phyloP scores from a whole-genome alignment of 1,140 invertebrate species.

The Cecropterus lyciades region DNA sequence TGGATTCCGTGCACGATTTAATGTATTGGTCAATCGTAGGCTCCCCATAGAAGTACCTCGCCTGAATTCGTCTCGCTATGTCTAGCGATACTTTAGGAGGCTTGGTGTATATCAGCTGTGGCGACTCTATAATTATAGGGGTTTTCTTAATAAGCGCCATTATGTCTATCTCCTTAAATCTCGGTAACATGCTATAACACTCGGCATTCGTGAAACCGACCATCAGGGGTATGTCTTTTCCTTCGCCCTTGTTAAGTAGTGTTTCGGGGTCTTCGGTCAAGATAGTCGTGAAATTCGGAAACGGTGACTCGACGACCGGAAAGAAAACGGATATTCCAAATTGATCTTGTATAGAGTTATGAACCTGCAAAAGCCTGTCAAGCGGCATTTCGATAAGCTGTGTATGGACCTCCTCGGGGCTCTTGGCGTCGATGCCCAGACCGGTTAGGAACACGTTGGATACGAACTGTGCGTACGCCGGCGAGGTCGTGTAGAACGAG shows the following conservation, averaged over 20 bases:
- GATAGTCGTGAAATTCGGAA: conserved; percentile 55
- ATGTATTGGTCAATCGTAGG: conserved; percentile 56
- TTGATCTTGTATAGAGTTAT: conserved; percentile 50
- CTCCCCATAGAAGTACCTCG: conserved; percentile 54
- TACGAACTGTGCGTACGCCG: conserved; percentile 52
- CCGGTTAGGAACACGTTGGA: conserved; percentile 46
- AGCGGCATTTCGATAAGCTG: conserved; percentile 55
- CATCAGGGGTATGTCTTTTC: conserved; percentile 59
- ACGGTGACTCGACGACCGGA: conserved; percentile 60
- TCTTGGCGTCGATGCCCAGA: conserved; percentile 54
- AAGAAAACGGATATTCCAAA: conserved; percentile 57
- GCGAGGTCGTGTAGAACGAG: conserved; percentile 56
- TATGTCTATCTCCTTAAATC: conserved; percentile 60
- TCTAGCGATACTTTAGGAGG: conserved; percentile 37
- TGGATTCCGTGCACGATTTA: conserved; percentile 54
- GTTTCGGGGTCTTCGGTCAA: conserved; percentile 66
- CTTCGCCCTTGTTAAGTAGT: conserved; percentile 52
- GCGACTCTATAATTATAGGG: conserved; percentile 46
- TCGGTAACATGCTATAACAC: conserved; percentile 59
- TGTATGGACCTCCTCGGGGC: conserved; percentile 54
- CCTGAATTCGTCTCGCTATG: conserved; percentile 44
- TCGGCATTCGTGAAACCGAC: conserved; percentile 64
- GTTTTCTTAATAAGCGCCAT: conserved; percentile 49
- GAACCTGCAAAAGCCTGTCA: conserved; percentile 56
- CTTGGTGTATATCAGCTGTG: conserved; percentile 46